Evolutionary conservation across 1,140 invertebrate genomes (phyloP), one percentile per base, ranked within the genome.

Genomic region (Melitaea cinxia): DNA sequence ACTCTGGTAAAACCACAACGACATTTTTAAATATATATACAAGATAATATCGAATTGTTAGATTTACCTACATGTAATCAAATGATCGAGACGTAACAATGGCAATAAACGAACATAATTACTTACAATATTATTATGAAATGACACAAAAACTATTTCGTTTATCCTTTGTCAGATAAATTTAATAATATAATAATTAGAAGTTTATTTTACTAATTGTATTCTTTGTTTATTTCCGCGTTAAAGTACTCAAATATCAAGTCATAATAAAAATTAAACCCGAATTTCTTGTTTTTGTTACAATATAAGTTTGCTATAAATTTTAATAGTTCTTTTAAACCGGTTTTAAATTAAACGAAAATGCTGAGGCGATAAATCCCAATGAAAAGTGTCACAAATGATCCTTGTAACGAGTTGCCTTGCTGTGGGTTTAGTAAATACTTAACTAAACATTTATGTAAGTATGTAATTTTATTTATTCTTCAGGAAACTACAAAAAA

Each of bases 321-420:
- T 42, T 42, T 42, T 42, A 42, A 42, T 42, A 17, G 17, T 42
- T 42, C 14, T 42, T 42, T 17, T 42, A 42, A 42, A 42, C 37
- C 37, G 37, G 37, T 42, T 42, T 17, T 15, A 17, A 5, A 17
- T 42, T 42, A 15, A 42, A 42, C 37, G 37, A 4, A 17, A 42
- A 42, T 42, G 37, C 37, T 42, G 17, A 39, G 17, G 15, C 37
- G 37, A 42, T 42, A 42, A 42, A 42, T 42, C 37, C 0, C 14
- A 17, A 14, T 42, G 14, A 17, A 17, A 15, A 15, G 37, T 39
- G 37, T 42, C 37, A 15, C 37, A 42, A 42, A 7, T 15, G 37
- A 15, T 19, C 0, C 14, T n/a, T n/a, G n/a, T n/a, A n/a, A n/a
- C n/a, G n/a, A n/a, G n/a, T n/a, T n/a, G n/a, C n/a, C n/a, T n/a